Percentiles rank a stretch among this genome's conserved stretches.
Conservation (phyloP, 2,797 vertebrate genomes). For the Poecilia picta region DNA sequence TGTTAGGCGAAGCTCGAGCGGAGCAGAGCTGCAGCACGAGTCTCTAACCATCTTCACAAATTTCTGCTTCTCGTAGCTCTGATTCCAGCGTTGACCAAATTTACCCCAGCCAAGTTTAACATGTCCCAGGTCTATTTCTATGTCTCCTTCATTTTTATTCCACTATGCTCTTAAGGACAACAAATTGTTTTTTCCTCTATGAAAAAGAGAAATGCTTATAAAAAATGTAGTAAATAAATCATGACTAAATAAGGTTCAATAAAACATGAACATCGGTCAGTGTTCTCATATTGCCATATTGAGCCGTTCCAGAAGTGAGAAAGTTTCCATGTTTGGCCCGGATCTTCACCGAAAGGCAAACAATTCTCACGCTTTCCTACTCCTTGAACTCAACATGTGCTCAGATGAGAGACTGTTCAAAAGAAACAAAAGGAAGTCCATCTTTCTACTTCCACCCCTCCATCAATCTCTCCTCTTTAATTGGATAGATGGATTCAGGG, state of each 20-base stretch:
- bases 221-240: conserved; percentile 58
- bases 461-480: conserved; percentile 31
- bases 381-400: conserved; percentile 74
- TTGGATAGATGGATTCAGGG: conserved; percentile 55
- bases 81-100: conserved; percentile 13
- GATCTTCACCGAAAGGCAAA: conserved; percentile 73
- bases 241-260: conserved; percentile 76
- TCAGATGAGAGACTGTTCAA: conserved; percentile 68
- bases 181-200: conserved; percentile 43
- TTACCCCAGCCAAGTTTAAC: conserved; percentile 29
- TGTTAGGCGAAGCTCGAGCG: conserved; percentile 66
- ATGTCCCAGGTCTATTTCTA: conserved; percentile 49
- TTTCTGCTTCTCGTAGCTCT: conserved; percentile 16
- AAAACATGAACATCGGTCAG: conserved; percentile 74
- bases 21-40: conserved; percentile 51
- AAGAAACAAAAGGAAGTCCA: conserved; percentile 51
- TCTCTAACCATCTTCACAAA: conserved; percentile 31
- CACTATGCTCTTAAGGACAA: conserved; percentile 33
- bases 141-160: conserved; percentile 16
- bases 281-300: conserved; percentile 73
- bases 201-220: conserved; percentile 62
- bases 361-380: conserved; percentile 47
- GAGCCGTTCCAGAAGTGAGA: conserved; percentile 53
- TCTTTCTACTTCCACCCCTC: conserved; percentile 37
- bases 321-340: conserved; percentile 60